Percentiles rank a stretch among this genome's conserved stretches.
phyloP scores from a whole-genome alignment of 2,797 vertebrate species.

The Eupleurogrammus muticus region DNA sequence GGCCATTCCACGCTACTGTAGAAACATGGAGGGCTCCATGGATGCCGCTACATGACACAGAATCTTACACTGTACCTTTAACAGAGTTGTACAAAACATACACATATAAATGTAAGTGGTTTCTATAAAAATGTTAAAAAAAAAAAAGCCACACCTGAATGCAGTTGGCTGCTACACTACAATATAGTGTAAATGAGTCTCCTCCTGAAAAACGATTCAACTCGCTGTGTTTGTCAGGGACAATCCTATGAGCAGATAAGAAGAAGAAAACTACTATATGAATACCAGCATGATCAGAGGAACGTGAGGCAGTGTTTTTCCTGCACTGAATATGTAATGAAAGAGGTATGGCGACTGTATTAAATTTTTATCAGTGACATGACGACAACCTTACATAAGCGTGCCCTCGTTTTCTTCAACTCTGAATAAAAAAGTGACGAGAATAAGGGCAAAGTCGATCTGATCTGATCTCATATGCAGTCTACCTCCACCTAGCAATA shows the following conservation, averaged over 20 bases:
- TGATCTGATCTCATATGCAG: constrained; percentile 68
- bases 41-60: no score
- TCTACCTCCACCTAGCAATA: constrained; percentile 50
- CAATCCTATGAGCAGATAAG: constrained; percentile 16
- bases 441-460: constrained; percentile 65
- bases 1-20: no score
- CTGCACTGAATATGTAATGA: constrained; percentile 61
- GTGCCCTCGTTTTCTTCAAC: constrained; percentile 71
- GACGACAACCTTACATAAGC: constrained; percentile 78
- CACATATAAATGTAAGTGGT: not conserved
- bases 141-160: not conserved
- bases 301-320: constrained; percentile 36
- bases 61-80: no score
- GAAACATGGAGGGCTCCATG: no score
- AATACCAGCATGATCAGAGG: constrained; percentile 31
- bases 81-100: not conserved
- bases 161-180: not conserved
- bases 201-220: constrained; percentile 28
- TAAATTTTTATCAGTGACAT: constrained; percentile 72
- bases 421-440: constrained; percentile 61
- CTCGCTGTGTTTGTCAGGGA: constrained; percentile 21
- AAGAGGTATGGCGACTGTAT: constrained; percentile 67
- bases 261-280: no score
- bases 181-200: constrained; percentile 9
- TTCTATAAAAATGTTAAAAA: constrained; percentile 3